A percentile compares a stretch with the other conserved stretches of the same genome.
phyloP scores from a whole-genome alignment of 1,140 invertebrate species.

The Euglossa dilemma region DNA sequence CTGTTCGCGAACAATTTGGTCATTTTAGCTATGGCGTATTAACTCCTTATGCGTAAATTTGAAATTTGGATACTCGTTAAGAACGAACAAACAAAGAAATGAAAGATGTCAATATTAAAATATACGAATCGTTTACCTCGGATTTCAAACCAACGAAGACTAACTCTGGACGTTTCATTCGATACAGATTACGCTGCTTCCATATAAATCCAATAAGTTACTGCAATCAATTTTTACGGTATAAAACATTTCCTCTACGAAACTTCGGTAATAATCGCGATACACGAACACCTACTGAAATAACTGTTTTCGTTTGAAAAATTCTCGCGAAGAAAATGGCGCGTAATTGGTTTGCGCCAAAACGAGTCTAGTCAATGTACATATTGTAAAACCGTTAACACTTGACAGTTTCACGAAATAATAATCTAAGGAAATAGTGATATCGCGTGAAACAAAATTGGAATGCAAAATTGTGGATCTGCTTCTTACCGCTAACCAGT shows the following conservation, averaged over 20 bases:
- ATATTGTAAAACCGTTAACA: constrained; percentile 11
- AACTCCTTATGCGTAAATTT: constrained; percentile 3
- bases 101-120: neutral
- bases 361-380: constrained; percentile 20
- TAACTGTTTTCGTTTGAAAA: neutral
- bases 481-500: neutral
- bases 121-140: constrained; percentile 5
- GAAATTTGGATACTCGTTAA: neutral
- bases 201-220: neutral
- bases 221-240: neutral
- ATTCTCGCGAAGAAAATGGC: neutral
- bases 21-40: neutral
- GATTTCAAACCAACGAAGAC: constrained; percentile 5
- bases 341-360: neutral
- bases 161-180: neutral
- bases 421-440: neutral
- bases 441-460: neutral
- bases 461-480: neutral
- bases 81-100: neutral
- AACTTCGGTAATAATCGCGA: too few relatives aligned
- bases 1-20: neutral
- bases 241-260: too few relatives aligned
- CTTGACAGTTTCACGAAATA: neutral
- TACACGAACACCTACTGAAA: neutral
- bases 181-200: neutral